A percentile compares a stretch with the other conserved stretches of the same genome.
Evolutionary conservation across 2,797 vertebrate species (phyloP).

Genomic region (Limosa lapponica): DNA sequence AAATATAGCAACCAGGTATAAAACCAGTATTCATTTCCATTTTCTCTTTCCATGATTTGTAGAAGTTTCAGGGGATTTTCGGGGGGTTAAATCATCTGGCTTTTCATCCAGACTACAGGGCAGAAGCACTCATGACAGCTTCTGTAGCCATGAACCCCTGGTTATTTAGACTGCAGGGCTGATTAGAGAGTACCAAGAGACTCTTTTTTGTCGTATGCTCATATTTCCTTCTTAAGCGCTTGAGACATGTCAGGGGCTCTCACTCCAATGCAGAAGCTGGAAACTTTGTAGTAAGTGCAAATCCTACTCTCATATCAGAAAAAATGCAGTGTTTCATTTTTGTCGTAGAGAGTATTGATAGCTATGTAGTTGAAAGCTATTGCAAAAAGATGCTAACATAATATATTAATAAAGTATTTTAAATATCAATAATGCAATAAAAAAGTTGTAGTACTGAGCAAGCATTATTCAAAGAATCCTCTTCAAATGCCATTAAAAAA

Average conservation of each 20-base stretch:
- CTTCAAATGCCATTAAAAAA: neutral
- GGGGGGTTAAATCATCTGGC: neutral
- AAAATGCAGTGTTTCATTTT: neutral
- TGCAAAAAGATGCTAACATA: neutral
- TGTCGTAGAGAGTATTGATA: neutral
- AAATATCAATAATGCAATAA: neutral
- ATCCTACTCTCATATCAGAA: neutral
- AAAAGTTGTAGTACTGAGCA: neutral
- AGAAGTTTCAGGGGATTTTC: neutral
- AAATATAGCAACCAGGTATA: neutral
- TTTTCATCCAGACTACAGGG: neutral
- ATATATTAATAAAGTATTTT: neutral
- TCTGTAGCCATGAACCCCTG: neutral
- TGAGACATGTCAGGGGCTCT: neutral
- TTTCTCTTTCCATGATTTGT: neutral
- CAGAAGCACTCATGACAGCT: neutral
- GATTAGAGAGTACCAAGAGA: neutral
- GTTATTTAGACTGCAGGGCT: neutral
- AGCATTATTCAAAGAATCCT: neutral
- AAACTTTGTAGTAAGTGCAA: neutral
- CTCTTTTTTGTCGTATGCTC: neutral
- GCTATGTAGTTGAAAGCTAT: neutral
- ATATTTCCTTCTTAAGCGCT: neutral
- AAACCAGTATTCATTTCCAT: neutral
- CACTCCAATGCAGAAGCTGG: neutral